Evolutionary conservation across 2,797 vertebrate species (phyloP).

Genomic region (Cygnus olor): DNA sequence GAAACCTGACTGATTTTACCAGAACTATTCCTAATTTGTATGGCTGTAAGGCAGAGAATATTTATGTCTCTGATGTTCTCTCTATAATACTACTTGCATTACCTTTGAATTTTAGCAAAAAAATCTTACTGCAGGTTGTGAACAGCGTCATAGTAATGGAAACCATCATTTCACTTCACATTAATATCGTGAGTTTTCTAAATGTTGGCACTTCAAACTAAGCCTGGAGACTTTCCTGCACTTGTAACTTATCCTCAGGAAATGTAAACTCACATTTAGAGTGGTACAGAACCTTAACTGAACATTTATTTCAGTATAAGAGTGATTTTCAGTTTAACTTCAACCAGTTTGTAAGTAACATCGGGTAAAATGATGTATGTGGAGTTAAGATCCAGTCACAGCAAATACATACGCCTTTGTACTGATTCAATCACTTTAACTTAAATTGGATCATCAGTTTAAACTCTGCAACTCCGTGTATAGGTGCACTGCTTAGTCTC

Average conservation of each 20-base stretch:
- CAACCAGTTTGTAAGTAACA: neutral
- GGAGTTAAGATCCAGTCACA: neutral
- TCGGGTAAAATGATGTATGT: neutral
- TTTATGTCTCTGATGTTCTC: neutral
- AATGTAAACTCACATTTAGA: neutral
- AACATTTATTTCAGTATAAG: neutral
- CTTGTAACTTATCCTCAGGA: neutral
- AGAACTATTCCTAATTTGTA: neutral
- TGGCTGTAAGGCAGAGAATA: neutral
- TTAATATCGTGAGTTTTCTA: neutral
- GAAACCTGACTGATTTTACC: neutral
- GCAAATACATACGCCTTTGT: neutral
- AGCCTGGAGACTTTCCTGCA: neutral
- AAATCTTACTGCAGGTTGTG: neutral
- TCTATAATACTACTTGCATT: neutral
- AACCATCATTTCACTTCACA: neutral
- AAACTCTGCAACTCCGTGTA: neutral
- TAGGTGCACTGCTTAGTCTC: neutral
- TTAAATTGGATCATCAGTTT: neutral
- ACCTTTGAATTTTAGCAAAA: neutral
- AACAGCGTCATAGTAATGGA: neutral
- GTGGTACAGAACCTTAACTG: neutral
- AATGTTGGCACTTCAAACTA: neutral
- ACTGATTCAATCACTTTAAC: neutral
- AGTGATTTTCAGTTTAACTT: neutral